phyloP scores from a whole-genome alignment of 2,113 vertebrate species.

The Cynoglossus semilaevis region DNA sequence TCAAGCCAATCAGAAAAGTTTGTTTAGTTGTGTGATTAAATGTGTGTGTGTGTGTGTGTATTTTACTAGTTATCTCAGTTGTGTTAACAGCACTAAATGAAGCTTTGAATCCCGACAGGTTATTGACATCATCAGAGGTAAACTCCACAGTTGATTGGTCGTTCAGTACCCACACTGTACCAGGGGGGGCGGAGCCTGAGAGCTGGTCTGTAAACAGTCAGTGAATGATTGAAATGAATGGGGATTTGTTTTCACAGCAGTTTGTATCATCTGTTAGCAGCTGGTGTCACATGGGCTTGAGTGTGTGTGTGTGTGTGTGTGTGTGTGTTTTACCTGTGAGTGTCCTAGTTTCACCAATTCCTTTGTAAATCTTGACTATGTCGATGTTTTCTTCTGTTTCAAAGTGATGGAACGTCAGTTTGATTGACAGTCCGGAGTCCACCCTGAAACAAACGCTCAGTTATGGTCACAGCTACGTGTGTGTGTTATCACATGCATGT shows the following conservation, averaged over 20 bases:
- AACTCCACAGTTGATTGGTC: constrained; percentile 83
- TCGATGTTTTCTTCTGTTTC: constrained; percentile 49
- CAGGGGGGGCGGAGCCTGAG: constrained; percentile 74
- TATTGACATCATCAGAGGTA: constrained; percentile 67
- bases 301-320: background rate
- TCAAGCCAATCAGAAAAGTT: too few relatives aligned
- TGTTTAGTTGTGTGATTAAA: too few relatives aligned
- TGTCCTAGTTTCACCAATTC: constrained; percentile 46
- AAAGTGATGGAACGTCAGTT: constrained; percentile 59
- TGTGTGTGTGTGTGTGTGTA: too few relatives aligned
- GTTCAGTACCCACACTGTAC: constrained; percentile 80
- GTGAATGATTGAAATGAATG: too few relatives aligned
- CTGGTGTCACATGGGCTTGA: background rate
- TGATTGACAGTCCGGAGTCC: constrained; percentile 50
- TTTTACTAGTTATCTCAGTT: constrained; percentile 76
- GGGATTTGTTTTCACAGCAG: too few relatives aligned
- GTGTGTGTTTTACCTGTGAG: constrained; percentile 49
- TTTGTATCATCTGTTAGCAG: too few relatives aligned
- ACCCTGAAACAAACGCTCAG: constrained; percentile 47
- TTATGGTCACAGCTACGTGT: background rate
- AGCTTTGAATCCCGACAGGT: constrained; percentile 79
- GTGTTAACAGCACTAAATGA: constrained; percentile 73
- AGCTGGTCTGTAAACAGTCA: constrained; percentile 79
- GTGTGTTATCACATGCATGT: background rate
- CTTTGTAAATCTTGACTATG: constrained; percentile 64